Evolutionary conservation across 2,797 vertebrate genomes (phyloP), one percentile per base, ranked within the genome.

Genomic region (Yasuhikotakia modesta): DNA sequence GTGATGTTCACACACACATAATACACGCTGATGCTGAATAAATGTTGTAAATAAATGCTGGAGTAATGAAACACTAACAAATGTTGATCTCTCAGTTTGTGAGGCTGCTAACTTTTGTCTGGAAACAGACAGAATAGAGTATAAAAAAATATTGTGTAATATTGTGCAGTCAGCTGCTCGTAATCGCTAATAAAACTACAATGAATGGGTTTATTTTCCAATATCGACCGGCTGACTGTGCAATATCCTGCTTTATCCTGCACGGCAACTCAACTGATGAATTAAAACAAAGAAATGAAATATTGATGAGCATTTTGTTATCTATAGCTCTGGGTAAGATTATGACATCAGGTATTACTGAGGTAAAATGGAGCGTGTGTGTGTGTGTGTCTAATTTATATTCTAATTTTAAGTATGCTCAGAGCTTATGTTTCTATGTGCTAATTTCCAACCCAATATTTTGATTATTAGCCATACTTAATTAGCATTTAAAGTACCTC

Each of bases 401-500:
- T 43, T 43, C 8, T 11, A 43, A 43, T 43, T n/a, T 1, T 10
- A 43, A 2, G 39, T 43, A 43, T 10, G 39, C 14, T 17, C 14
- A 50, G 14, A 16, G 16, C 16, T 16, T 12, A 50, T 50, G 48
- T n/a, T 50, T 27, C 4, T 27, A 27, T 27, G 27, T 27, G 27
- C 11, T 43, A 10, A 43, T 43, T 27, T 27, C 4, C 27, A 27
- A 27, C 27, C 2, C 27, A 43, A 10, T 43, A 43, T 43, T 43
- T 43, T 43, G 1, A 43, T 43, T 43, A 43, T 43, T 43, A 43
- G 39, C 39, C 10, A 39, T 39, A 43, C 39, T 43, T 43, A 10
- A 43, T 43, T 11, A 43, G 39, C 8, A 43, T 43, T 8, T 43
- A 11, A 43, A 43, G 32, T 83, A 98, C 97, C 97, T 99, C 96